phyloP scores from a whole-genome alignment of 2,888 invertebrate species.

The Tenthredo scrophulariae region DNA sequence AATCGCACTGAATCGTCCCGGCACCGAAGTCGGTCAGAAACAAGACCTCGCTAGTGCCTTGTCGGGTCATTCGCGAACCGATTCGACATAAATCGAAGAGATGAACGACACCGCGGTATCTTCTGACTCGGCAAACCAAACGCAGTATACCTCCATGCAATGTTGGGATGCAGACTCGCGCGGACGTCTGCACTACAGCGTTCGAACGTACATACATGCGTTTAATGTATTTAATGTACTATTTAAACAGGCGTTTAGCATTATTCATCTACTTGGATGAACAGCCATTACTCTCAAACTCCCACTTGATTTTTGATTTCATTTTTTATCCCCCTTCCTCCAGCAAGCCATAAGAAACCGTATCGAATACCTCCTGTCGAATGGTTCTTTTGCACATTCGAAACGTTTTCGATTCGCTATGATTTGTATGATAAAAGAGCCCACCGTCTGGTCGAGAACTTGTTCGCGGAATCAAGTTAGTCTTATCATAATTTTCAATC shows the following conservation, averaged over 20 bases:
- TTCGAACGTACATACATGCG: constrained; percentile 48
- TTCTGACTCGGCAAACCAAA: constrained; percentile 66
- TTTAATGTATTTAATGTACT: constrained; percentile 62
- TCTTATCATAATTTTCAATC: neutral
- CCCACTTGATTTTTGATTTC: neutral
- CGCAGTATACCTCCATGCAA: constrained; percentile 48
- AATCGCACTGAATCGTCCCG: constrained; percentile 48
- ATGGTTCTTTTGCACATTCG: neutral
- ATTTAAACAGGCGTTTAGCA: constrained; percentile 77
- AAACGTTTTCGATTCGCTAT: neutral
- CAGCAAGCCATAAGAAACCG: neutral
- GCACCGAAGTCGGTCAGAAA: constrained; percentile 51
- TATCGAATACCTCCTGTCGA: too few relatives aligned
- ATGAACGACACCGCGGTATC: constrained; percentile 73
- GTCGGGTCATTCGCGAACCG: constrained; percentile 71
- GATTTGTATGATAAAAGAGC: neutral
- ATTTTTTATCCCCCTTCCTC: neutral
- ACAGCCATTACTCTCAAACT: neutral
- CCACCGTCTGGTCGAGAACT: neutral
- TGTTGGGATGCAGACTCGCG: neutral
- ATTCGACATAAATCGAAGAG: constrained; percentile 77
- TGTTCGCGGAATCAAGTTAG: neutral
- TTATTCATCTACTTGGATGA: constrained; percentile 72
- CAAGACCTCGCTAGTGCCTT: constrained; percentile 57
- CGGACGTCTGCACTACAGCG: constrained; percentile 8